Evolutionary conservation across 2,797 vertebrate species (phyloP).

Genomic region (Myotis planiceps): DNA sequence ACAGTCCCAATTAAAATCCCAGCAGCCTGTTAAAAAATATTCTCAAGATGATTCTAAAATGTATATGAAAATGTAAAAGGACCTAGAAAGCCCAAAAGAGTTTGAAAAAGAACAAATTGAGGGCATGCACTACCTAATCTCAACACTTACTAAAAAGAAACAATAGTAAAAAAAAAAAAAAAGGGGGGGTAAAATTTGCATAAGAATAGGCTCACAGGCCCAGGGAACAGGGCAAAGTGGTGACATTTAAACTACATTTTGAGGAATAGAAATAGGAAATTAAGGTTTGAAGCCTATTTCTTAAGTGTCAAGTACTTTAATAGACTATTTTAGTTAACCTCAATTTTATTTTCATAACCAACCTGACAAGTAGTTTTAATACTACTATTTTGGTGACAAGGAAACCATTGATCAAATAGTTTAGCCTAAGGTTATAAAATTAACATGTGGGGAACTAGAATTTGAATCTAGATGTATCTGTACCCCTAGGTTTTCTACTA

Average conservation of each 20-base stretch:
- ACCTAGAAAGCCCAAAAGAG: background rate
- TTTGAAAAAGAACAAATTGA: background rate
- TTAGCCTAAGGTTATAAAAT: background rate
- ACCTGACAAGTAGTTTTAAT: background rate
- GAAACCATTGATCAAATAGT: background rate
- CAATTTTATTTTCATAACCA: conserved; percentile 20
- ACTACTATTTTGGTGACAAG: background rate
- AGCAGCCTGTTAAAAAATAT: background rate
- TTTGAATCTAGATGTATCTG: background rate
- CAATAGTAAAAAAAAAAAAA: background rate
- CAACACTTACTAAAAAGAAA: background rate
- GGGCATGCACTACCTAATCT: background rate
- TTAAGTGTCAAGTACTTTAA: background rate
- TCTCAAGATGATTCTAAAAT: background rate
- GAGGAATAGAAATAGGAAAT: background rate
- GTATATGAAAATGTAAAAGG: background rate
- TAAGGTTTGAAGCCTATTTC: background rate
- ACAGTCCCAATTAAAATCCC: background rate
- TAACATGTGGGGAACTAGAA: background rate
- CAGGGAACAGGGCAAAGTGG: background rate
- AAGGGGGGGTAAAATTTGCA: background rate
- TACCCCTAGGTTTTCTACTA: background rate
- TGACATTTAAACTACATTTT: background rate
- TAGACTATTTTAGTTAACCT: background rate
- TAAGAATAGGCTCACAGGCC: background rate